phyloP scores from a whole-genome alignment of 2,888 invertebrate genomes.

The Anticlea derivata region DNA sequence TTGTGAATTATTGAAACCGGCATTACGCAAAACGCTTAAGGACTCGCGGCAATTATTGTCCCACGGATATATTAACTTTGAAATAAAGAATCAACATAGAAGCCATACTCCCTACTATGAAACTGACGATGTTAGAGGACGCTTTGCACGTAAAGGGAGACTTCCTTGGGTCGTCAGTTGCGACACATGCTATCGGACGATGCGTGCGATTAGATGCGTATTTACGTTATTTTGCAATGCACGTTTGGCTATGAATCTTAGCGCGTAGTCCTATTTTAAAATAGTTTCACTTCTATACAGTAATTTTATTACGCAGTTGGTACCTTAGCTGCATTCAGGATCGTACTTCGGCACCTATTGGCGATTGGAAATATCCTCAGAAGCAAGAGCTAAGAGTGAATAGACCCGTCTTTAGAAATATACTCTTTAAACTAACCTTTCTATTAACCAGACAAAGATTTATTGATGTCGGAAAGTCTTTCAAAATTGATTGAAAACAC shows the following conservation, averaged over 20 bases:
- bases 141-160: too few species aligned
- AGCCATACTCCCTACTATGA: neutral
- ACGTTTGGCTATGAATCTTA: too few species aligned
- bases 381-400: conserved; percentile 13
- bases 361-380: conserved; percentile 10
- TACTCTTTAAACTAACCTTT: conserved; percentile 21
- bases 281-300: conserved; percentile 1
- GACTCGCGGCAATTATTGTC: conserved; percentile 10
- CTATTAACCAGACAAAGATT: conserved; percentile 25
- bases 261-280: neutral
- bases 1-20: conserved; percentile 12
- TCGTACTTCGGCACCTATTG: conserved; percentile 4
- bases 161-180: too few species aligned
- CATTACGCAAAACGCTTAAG: conserved; percentile 8
- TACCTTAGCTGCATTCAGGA: conserved; percentile 8
- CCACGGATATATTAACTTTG: neutral
- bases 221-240: too few species aligned
- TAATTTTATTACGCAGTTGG: neutral
- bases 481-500: conserved; percentile 10
- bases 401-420: conserved; percentile 15
- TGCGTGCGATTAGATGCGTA: too few species aligned
- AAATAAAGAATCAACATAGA: neutral
- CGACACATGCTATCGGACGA: too few species aligned
- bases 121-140: neutral
- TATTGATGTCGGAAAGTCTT: conserved; percentile 11